Evolutionary conservation across 1,140 invertebrate genomes (phyloP), one percentile per base, ranked within the genome.

Genomic region (Zaprionus inermis): DNA sequence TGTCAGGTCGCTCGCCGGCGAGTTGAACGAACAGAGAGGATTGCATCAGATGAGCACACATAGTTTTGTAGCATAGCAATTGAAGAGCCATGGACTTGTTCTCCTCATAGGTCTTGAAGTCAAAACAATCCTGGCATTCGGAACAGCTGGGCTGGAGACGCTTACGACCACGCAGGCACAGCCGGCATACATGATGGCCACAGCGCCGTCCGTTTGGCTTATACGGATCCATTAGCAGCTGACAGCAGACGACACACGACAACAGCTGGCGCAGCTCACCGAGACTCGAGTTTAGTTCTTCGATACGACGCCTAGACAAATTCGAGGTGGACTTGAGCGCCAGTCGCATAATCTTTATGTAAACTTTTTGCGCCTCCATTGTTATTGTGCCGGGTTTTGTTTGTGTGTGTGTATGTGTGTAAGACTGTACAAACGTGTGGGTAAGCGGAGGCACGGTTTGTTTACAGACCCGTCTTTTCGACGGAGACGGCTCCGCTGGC

Each of bases 211-310:
- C 95, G 32, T 76, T 81, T n/a, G 97, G 96, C 49, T 96, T 95
- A 89, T 96, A 96, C 2, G 97, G 97, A 91, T 97, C 95, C 54
- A 95, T 95, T 51, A 98, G 92, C 64, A 98, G 93, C 89, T 97
- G 96, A 60, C 96, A 95, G 92, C 97, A 98, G 38, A 98, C 97
- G 63, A 96, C 96, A 93, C 97, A 98, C 68, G 96, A 96, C 67
- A 98, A 93, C 76, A 97, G 96, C 92, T 97, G 96, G 44, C 97
- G 94, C 81, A 98, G 93, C 92, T 97, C 97, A 1, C 96, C 96
- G 69, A 98, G 94, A 73, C 97, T 94, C 70, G 96, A 93, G 92
- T 96, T 97, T 57, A 98, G 93, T 93, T 98, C 97, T 52, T 94
- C 94, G 95, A 96, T 97, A 30, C 95, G 95, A 44, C 94, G 94